Conservation (phyloP, 2,888 invertebrate species). For the Griposia aprilina region DNA sequence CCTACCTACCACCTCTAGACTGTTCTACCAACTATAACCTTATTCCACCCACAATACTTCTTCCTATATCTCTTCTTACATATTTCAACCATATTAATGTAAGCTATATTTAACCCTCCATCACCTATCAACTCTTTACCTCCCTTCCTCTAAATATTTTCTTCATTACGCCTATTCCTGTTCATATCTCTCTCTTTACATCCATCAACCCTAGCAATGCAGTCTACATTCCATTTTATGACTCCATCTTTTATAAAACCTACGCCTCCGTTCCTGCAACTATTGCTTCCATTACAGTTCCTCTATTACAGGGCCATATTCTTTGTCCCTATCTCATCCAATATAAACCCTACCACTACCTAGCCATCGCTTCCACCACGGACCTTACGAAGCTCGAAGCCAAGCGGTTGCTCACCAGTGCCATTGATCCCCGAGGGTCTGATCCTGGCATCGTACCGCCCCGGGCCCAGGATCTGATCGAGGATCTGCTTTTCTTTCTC, state of each 20-base stretch:
- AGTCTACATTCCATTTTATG: neutral
- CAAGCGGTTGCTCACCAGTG: conserved; percentile 93
- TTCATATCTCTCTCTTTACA: neutral
- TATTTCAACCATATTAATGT: neutral
- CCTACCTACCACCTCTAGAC: neutral
- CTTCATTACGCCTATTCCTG: no score
- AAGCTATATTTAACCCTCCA: neutral
- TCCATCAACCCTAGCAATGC: neutral
- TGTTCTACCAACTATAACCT: neutral
- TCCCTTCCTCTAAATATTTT: neutral
- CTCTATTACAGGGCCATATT: no score
- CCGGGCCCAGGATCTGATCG: conserved; percentile 97
- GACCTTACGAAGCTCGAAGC: conserved; percentile 49
- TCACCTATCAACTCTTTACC: neutral
- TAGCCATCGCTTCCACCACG: conserved; percentile 57
- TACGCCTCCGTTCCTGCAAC: neutral
- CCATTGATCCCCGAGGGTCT: conserved; percentile 98
- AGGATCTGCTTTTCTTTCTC: conserved; percentile 98
- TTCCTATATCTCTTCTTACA: neutral
- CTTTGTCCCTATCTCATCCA: neutral
- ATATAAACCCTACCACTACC: neutral
- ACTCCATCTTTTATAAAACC: neutral
- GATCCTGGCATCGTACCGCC: conserved; percentile 97
- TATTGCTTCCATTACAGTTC: no score
- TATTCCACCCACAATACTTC: neutral